Evolutionary conservation across 2,113 vertebrate species (phyloP), one percentile per base, ranked within the genome.

Genomic region (Gymnogyps californianus): DNA sequence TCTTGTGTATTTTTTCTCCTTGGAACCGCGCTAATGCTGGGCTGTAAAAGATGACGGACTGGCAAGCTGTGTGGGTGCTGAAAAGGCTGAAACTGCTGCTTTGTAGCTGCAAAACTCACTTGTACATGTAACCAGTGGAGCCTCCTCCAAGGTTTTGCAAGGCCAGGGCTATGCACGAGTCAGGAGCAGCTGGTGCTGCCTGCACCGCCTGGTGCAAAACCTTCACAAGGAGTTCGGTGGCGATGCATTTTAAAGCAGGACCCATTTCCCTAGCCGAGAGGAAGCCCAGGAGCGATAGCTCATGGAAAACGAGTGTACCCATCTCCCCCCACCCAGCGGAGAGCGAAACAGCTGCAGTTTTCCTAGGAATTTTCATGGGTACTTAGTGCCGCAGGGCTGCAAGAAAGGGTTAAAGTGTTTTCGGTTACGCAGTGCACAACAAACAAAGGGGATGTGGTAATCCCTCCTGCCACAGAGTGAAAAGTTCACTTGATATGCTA

Each of bases 401-500:
- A 92, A 58, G 96, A 97, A 97, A 95, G 95, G 96, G 97, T 97
- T 96, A 97, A 96, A 94, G 92, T 96, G 95, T 97, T 96, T 96
- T 95, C 47, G 1, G 89, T 91, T 89, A 65, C 19, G 42, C 10
- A 93, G 91, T 49, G 83, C 90, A 92, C 94, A 96, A 96, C 91
- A 90, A 96, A 97, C 95, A 94, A 94, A 94, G 89, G 95, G 88
- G 94, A 92, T 75, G 94, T 95, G 96, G 94, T 97, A 97, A 97
- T 97, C 96, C 96, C 92, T 69, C 82, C 93, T 95, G 84, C 96
- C 95, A 77, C 61, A 87, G 94, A 97, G 97, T 96, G 93, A 97
- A 97, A 96, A 97, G 97, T 97, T 97, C 97, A 97, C 95, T 96
- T 80, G 93, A 92, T 96, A 93, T 95, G 90, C 95, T 94, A 79